Base-by-base conservation (phyloP, 1,140 invertebrate species). In the Drosophila orena region DNA sequence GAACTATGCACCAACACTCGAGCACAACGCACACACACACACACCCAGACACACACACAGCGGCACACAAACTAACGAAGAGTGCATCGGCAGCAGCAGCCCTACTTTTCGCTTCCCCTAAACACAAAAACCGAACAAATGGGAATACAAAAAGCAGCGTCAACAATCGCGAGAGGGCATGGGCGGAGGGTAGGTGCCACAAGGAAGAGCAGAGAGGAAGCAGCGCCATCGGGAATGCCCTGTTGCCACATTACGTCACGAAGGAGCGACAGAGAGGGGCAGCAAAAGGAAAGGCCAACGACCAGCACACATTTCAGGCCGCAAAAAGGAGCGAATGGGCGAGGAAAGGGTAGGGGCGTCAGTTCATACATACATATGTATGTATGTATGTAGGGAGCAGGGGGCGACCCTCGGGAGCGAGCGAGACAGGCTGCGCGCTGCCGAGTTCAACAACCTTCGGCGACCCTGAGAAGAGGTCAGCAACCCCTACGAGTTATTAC, bases 401-500 rank as follows among this genome's bases (percentile, higher is more conserved):
- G 27, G 11, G 56, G 49, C 46, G 60, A 57, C 40, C 49, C 65
- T 69, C 65, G 27, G 35, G 66, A 38, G 52, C 43, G 27, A 46
- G 52, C 50, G 65, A 56, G 64, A 56, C 22, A 69, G 40, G 37
- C 11, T 30, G 22, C 34, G 34, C 34, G 54, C 60, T 64, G 22
- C 35, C 52, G 64, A 56, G 90, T 91, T 91, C 85, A 91, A 91
- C 77, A 88, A 91, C 80, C 90, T 88, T 90, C 69, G 78, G 77
- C 86, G 90, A 91, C 90, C 90, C 90, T 91, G 90, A 91, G 83
- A 90, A 84, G 86, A 91, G 90, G 90, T 91, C 90, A 91, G 86
- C 90, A 91, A 91, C 86, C 90, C 84, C 83, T 83, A 91, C 77
- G 42, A 47, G 35, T 42, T 49, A 54, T 4, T 71, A n/a, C 60